phyloP scores from a whole-genome alignment of 2,888 invertebrate genomes.

The Coelogynopora nodosa region DNA sequence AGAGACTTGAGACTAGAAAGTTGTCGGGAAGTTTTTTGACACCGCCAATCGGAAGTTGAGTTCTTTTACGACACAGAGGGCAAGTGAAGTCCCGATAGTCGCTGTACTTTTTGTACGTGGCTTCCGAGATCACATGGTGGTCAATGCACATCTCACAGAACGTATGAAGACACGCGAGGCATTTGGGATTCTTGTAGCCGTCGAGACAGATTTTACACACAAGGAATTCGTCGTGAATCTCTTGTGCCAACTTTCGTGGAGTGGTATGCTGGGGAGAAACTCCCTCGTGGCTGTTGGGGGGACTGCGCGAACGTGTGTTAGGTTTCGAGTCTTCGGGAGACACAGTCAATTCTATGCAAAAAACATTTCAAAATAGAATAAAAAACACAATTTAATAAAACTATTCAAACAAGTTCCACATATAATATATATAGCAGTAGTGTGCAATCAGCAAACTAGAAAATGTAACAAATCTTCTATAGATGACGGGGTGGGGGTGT shows the following conservation, averaged over 20 bases:
- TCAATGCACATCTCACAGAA: conserved; percentile 62
- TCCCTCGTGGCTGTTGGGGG: background rate
- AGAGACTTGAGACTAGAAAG: conserved; percentile 61
- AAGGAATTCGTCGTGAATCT: conserved; percentile 62
- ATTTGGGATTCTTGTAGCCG: conserved; percentile 61
- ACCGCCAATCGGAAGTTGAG: conserved; percentile 61
- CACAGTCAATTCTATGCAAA: background rate
- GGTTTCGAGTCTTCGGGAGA: background rate
- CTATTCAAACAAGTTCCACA: background rate
- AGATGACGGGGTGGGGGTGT: too few species aligned
- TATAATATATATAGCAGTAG: background rate
- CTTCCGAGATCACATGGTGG: conserved; percentile 60
- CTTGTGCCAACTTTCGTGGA: conserved; percentile 58
- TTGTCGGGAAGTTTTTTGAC: conserved; percentile 63
- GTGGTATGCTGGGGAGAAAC: background rate
- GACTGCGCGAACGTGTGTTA: background rate
- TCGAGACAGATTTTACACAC: conserved; percentile 62
- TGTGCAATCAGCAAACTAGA: background rate
- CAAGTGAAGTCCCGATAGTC: conserved; percentile 62
- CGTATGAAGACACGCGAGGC: conserved; percentile 61
- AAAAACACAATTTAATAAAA: too few species aligned
- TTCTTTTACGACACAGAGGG: conserved; percentile 62
- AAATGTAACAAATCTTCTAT: too few species aligned
- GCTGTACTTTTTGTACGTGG: conserved; percentile 62
- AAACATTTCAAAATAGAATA: too few species aligned